These are phyloP conservation scores for Theodoxus fluviatilis DNA, from an alignment of 2,888 invertebrate species.

Conservation along the genomic window DNA sequence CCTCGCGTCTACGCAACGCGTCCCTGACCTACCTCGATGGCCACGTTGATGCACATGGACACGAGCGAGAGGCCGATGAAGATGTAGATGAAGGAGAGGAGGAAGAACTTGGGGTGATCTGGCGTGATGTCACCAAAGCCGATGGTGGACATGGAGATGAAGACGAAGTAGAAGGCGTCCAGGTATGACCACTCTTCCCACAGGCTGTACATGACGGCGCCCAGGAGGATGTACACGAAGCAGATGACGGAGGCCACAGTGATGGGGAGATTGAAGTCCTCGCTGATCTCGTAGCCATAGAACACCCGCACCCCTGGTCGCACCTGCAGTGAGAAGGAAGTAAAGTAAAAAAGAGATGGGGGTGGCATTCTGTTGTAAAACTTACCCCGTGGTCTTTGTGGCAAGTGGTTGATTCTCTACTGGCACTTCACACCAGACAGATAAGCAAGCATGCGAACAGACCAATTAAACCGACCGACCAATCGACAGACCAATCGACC, in stretches of 20 bases:
- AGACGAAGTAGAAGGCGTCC: constrained; percentile 94
- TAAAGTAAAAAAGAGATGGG: too few species aligned
- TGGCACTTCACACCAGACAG: too few species aligned
- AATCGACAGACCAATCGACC: too few species aligned
- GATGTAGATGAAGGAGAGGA: constrained; percentile 89
- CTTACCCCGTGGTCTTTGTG: too few species aligned
- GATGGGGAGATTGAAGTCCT: constrained; percentile 93
- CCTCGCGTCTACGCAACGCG: too few species aligned
- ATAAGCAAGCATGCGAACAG: too few species aligned
- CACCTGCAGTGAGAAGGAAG: too few species aligned
- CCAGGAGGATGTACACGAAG: constrained; percentile 84
- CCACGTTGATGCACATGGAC: constrained; percentile 96
- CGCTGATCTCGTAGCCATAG: constrained; percentile 50
- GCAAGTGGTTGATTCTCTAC: too few species aligned
- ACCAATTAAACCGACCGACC: too few species aligned
- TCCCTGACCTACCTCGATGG: constrained; percentile 69
- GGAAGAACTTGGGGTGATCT: constrained; percentile 84
- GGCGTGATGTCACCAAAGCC: constrained; percentile 95
- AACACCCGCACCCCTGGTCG: too few species aligned
- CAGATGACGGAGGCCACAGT: constrained; percentile 84
- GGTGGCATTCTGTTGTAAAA: too few species aligned
- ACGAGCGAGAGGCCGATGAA: constrained; percentile 93
- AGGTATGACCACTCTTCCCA: constrained; percentile 86
- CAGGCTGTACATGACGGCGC: constrained; percentile 77
- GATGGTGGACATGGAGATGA: constrained; percentile 95